A percentile compares a stretch with the other conserved stretches of the same genome.
Evolutionary conservation across 2,797 vertebrate species (phyloP).

Genomic region (Phrynocephalus guinanensis): DNA sequence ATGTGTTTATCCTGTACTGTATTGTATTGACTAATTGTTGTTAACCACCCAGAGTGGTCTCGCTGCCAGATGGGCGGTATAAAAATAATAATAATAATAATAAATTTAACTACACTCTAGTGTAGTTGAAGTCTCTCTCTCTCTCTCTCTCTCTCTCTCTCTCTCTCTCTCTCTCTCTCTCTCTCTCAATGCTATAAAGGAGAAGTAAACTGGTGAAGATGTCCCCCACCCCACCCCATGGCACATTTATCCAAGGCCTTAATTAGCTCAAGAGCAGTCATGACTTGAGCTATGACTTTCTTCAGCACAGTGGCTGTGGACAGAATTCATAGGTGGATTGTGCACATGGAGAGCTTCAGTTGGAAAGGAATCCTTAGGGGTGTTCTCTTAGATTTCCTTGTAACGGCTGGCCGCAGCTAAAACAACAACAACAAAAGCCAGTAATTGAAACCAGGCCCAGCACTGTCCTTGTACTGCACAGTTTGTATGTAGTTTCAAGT

Average conservation of each 20-base stretch:
- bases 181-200: neutral
- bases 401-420: slow-evolving; percentile 27
- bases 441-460: slow-evolving; percentile 36
- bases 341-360: neutral
- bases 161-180: no score
- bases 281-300: neutral
- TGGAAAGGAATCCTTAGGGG: slow-evolving; percentile 21
- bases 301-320: neutral
- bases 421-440: neutral
- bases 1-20: no score
- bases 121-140: neutral
- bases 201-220: no score
- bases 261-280: neutral
- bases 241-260: neutral
- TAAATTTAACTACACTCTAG: no score
- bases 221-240: no score
- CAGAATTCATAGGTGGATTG: neutral
- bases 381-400: slow-evolving; percentile 16
- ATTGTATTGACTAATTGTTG: no score
- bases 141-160: neutral
- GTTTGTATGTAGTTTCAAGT: neutral
- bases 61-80: no score
- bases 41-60: no score
- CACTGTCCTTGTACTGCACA: neutral
- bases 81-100: no score